These are phyloP conservation scores for Tholera decimalis DNA, from an alignment of 2,888 invertebrate species.

Conservation along the genomic window DNA sequence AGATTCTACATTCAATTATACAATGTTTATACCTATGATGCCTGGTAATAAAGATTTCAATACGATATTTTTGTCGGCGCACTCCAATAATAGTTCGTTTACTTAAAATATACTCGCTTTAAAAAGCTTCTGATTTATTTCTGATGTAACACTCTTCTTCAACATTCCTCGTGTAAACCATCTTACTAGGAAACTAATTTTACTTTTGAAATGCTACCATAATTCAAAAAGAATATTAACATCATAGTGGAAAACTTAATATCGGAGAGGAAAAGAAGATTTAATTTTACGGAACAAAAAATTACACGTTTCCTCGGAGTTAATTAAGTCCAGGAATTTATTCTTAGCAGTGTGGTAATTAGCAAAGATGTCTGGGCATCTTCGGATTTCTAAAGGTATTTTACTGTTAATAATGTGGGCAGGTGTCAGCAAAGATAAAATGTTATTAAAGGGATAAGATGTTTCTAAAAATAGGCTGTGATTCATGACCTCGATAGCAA, in stretches of 20 bases:
- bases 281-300: conserved; percentile 40
- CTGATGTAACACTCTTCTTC: conserved; percentile 6
- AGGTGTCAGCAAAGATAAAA: conserved; percentile 17
- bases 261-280: conserved; percentile 30
- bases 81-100: conserved; percentile 7
- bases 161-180: conserved; percentile 19
- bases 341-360: conserved; percentile 49
- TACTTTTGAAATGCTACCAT: conserved; percentile 19
- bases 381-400: conserved; percentile 20
- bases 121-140: conserved; percentile 15
- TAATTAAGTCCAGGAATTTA: conserved; percentile 52
- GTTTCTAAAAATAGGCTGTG: conserved; percentile 25
- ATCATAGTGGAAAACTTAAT: conserved; percentile 45
- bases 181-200: conserved; percentile 28
- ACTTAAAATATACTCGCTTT: conserved; percentile 6
- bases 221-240: conserved; percentile 42
- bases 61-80: neutral
- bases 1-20: neutral
- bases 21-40: too few relatives aligned
- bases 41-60: conserved; percentile 1
- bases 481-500: neutral
- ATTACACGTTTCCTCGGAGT: conserved; percentile 31
- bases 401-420: conserved; percentile 11
- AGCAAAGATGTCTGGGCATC: conserved; percentile 26
- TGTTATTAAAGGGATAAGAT: conserved; percentile 13